Evolutionary conservation across 2,888 invertebrate genomes (phyloP).

Genomic region (Conus canariensis): DNA sequence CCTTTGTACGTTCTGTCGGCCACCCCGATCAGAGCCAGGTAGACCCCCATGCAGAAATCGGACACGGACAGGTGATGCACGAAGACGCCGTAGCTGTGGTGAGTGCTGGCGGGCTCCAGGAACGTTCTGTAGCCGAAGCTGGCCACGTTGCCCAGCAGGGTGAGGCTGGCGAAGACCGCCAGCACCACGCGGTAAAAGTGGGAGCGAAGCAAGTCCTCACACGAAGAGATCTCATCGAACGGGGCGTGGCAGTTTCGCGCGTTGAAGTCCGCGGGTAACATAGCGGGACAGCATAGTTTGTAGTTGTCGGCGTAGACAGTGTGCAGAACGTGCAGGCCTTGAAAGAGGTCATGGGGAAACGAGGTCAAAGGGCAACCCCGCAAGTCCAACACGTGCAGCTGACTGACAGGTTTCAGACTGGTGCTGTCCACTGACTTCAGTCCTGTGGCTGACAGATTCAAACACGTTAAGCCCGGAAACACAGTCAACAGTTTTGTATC

Average conservation of each 20-base stretch:
- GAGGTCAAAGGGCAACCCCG: conserved; percentile 14
- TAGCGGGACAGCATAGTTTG: conserved; percentile 13
- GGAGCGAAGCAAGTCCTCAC: conserved; percentile 57
- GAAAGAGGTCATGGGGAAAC: neutral
- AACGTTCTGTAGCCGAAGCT: conserved; percentile 48
- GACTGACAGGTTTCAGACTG: neutral
- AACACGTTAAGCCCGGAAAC: neutral
- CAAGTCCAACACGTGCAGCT: neutral
- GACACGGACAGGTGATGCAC: conserved; percentile 44
- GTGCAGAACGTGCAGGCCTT: neutral
- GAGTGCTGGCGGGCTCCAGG: conserved; percentile 57
- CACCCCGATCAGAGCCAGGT: conserved; percentile 55
- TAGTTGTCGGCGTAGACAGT: conserved; percentile 21
- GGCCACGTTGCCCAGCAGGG: conserved; percentile 54
- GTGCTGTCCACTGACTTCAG: neutral
- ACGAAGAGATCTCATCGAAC: conserved; percentile 57
- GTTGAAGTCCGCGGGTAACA: neutral
- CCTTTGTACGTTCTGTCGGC: conserved; percentile 59
- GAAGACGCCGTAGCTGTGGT: conserved; percentile 30
- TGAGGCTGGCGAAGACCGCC: conserved; percentile 53
- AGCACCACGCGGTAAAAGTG: conserved; percentile 50
- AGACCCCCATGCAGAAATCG: conserved; percentile 57
- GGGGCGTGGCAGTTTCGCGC: conserved; percentile 42
- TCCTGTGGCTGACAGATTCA: neutral
- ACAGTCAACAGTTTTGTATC: neutral